Evolutionary conservation across 1,140 invertebrate species (phyloP).

Genomic region (Meloidogyne hapla): DNA sequence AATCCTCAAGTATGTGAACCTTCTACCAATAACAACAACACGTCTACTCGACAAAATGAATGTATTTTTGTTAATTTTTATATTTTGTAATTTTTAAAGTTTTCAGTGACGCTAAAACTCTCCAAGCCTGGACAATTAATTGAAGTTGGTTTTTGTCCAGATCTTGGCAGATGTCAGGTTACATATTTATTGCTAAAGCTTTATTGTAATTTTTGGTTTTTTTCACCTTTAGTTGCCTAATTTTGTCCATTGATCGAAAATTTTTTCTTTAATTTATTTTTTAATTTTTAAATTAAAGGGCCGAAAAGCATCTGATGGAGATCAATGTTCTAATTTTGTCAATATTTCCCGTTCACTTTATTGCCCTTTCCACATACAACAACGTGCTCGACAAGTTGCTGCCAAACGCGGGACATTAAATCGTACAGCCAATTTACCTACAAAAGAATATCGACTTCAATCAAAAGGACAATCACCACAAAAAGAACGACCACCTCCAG

Average conservation of each 20-base stretch:
- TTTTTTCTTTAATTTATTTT: neutral
- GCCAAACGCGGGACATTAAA: conserved; percentile 40
- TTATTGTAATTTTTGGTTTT: neutral
- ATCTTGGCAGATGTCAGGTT: conserved; percentile 50
- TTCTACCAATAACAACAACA: conserved; percentile 17
- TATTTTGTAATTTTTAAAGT: neutral
- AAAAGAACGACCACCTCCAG: conserved; percentile 1
- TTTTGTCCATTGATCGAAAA: too few species aligned
- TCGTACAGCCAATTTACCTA: conserved; percentile 25
- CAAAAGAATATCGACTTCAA: conserved; percentile 29
- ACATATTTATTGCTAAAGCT: neutral
- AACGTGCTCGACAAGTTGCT: conserved; percentile 33
- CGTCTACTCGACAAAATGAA: neutral
- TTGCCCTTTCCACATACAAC: conserved; percentile 43
- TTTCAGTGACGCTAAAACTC: conserved; percentile 44
- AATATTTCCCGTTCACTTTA: conserved; percentile 27
- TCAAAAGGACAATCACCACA: conserved; percentile 6
- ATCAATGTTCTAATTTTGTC: conserved; percentile 39
- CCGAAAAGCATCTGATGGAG: conserved; percentile 26
- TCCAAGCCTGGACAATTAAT: conserved; percentile 52
- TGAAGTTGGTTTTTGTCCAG: conserved; percentile 51
- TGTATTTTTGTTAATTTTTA: neutral
- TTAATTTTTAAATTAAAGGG: conserved; percentile 29
- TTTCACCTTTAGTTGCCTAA: too few species aligned
- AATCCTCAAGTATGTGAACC: conserved; percentile 14